Base-by-base conservation (phyloP, 2,797 vertebrate genomes). In the Cyclopterus lumpus region DNA sequence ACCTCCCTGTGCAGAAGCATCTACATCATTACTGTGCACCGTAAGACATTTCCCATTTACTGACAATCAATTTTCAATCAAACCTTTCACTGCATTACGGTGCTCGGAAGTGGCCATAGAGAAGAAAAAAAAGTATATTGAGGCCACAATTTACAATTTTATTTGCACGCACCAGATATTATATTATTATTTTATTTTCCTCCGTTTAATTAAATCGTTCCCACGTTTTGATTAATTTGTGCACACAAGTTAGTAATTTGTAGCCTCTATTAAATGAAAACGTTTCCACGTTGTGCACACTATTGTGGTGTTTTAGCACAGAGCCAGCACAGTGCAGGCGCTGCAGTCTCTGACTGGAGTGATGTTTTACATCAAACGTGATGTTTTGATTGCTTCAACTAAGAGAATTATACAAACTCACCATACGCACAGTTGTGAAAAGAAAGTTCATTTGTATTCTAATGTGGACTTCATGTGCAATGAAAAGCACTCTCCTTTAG, bases 31-130 rank as follows among this genome's bases (percentile, higher is more conserved):
- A 62, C 26, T 26, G 24, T 30, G 44, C 28, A 28, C 36, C 12
- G 9, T 40, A 28, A 46, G 12, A 69, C 22, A 59, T 79, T 62
- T 44, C 36, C 20, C 48, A 49, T 63, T 53, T 34, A 75, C 49
- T 48, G 54, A 51, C 78, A 88, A 84, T 86, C 73, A 44, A 74
- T 84, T 76, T 71, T 77, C 22, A 70, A 70, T 71, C 60, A 74
- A 67, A 77, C 5, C 40, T 59, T 67, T 72, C 64, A 71, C 9
- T 1, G 10, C 32, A 59, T 6, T 28, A 28, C 7, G 51, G 24
- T 26, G 51, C 11, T 15, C 22, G 14, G 51, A 24, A 26, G 51
- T 54, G 51, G 11, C 10, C 51, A 28, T 16, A 55, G 53, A 55
- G 26, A 55, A 18, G 26, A 55, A 30, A 16, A 8, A 55, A 2